Evolutionary conservation across 2,888 invertebrate genomes (phyloP), one percentile per base, ranked within the genome.

Genomic region (Temnothorax unifasciatus): DNA sequence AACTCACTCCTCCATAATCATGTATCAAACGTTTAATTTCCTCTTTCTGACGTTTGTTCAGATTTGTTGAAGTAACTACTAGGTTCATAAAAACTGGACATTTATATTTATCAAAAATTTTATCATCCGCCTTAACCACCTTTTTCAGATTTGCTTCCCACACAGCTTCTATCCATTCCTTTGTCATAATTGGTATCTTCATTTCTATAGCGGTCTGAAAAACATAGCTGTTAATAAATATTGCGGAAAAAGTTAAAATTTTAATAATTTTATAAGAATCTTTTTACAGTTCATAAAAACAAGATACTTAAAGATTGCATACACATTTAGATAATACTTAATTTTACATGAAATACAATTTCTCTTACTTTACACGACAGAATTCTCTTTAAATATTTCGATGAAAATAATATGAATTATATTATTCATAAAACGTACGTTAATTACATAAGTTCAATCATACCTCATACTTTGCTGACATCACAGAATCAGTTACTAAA

Each of bases 71-170:
- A 0, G 97, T 97, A 3, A 98, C 96, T 90, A 96, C 96, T 0
- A 98, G 95, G 82, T 97, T 97, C 86, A 97, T 96, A 94, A 99
- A 98, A 0, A 97, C 95, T 0, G 97, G 97, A 93, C 97, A 96
- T 91, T 95, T 95, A 90, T 95, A 96, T 71, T 95, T 94, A 21
- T 96, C 93, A 92, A 98, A 98, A 76, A 96, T 96, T 0, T 95
- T 86, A 86, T 97, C 97, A 0, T 96, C 95, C 0, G 97, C 97
- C 66, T 95, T 95, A 0, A 97, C 95, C 89, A 96, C 96, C 75
- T 96, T 95, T 0, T 94, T 95, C 63, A 97, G 95, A 76, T 97
- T 97, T 2, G 96, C 95, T 18, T 97, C 95, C 98, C 98, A 99
- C 0, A 98, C 97, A 0, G 96, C 96, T 52, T 97, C 95, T 0